Evolutionary conservation across 1,140 invertebrate species (phyloP), one percentile per base, ranked within the genome.

Genomic region (Trinorchestia longiramus): DNA sequence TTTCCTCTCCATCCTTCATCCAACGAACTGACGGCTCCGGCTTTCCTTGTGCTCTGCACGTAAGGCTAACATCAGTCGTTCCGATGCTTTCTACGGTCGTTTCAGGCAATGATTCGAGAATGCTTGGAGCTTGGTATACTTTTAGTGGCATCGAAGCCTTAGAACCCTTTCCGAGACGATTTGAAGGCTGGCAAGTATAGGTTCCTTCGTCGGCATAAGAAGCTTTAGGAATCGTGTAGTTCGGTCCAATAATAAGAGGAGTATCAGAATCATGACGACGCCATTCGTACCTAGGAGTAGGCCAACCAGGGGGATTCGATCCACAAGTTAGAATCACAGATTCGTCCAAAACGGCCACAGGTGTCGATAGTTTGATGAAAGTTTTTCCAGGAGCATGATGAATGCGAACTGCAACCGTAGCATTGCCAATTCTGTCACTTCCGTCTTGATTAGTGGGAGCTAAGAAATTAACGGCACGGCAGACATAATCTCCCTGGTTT

Each of bases 101-200:
- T 11, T 98, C 98, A 97, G 98, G 98, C n/a, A 99, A 97, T 97
- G 99, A 98, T 43, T 98, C 98, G 88, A 98, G 97, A 97, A 99
- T 98, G 96, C 98, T 98, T 0, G 99, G 99, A 0, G 98, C 98
- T 97, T 99, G 99, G 97, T 99, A 98, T 0, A 99, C 99, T 97
- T 98, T 98, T 4, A 99, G 97, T 95, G 98, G 98, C 28, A 99
- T 98, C 0, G 98, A 98, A 0, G 98, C 98, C 90, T 98, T 97
- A 96, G 98, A 98, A 0, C 99, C 98, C 94, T 98, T 98, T 8
- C 99, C 99, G 96, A 99, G 98, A 97, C 99, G 98, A 97, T 99
- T 99, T 41, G 98, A 98, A 0, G 99, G 99, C 97, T 99, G 98
- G 97, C 99, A 99, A 97, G 98, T 98, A 97, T 99, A 99, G 42